Evolutionary conservation across 2,888 invertebrate genomes (phyloP), one percentile per base, ranked within the genome.

Genomic region (Cenopis cana): DNA sequence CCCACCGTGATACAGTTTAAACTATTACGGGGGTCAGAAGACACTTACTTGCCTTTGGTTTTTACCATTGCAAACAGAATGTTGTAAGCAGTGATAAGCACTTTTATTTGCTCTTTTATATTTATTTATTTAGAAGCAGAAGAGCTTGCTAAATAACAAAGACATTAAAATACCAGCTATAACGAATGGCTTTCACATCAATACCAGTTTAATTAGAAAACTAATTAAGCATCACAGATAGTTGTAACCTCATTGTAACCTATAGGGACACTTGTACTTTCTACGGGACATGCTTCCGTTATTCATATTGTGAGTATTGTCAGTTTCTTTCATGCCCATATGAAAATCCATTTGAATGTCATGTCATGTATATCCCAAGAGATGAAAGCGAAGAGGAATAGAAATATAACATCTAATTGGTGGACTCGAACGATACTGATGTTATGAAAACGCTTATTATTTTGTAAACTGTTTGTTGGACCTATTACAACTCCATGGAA

Each of bases 221-320:
- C n/a, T 64, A 17, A n/a, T 24, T 33, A 33, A 8, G 33, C 2
- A 33, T 33, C 33, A 33, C 33, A 33, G 5, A 33, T 33, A 33
- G 33, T 33, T 18, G 11, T 17, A 24, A n/a, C 9, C 64, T 33
- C 2, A 8, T 33, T 18, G 11, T 17, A 24, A n/a, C 9, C 64
- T 64, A 54, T 24, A 64, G 64, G 24, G 64, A 50, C 14, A 38
- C 38, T 49, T 61, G 11, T 52, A 38, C 64, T 64, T 64, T 64
- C 64, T 36, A 62, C 60, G 9, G 46, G n/a, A 8, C n/a, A 17
- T 12, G 17, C 46, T 52, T 50, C n/a, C 49, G 18, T 17, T n/a
- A 33, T 33, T 33, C 33, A 33, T n/a, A n/a, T 33, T 33, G 33
- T 33, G 33, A 33, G 33, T 33, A 33, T 20, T 64, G 50, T 62